These are phyloP conservation scores for Nephotettix cincticeps DNA, from an alignment of 1,140 invertebrate genomes.

Conservation along the genomic window DNA sequence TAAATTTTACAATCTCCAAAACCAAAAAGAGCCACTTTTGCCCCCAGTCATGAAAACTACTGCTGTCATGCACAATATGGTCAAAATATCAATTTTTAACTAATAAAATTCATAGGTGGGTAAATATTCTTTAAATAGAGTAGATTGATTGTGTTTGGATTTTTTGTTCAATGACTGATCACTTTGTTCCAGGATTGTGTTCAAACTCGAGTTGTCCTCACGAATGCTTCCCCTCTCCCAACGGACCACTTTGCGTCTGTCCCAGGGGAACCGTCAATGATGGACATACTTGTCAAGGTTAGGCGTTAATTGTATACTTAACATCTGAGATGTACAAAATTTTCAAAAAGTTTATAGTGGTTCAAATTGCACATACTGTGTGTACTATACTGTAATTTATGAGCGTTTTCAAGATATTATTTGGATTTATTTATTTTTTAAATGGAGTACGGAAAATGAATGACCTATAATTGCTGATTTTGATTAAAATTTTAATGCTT, in stretches of 20 bases:
- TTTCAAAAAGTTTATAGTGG: not conserved
- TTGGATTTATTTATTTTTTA: no score
- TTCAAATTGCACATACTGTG: not conserved
- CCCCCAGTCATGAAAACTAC: no score
- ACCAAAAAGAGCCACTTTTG: no score
- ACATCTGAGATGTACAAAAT: not conserved
- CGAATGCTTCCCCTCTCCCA: slow-evolving; percentile 47
- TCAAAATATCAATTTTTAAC: no score
- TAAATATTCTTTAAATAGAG: not conserved
- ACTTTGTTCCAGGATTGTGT: slow-evolving; percentile 4
- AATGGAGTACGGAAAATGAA: no score
- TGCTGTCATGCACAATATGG: no score
- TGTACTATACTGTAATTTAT: not conserved
- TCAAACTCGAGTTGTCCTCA: slow-evolving; percentile 47
- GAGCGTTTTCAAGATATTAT: not conserved
- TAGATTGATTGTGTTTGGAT: no score
- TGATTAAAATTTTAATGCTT: no score
- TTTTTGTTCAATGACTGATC: no score
- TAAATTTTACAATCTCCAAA: no score
- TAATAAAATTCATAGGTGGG: no score
- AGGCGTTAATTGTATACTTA: not conserved
- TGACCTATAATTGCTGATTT: no score
- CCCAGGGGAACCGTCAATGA: slow-evolving; percentile 46
- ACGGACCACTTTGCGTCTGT: slow-evolving; percentile 52
- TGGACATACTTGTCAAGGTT: slow-evolving; percentile 30